phyloP scores from a whole-genome alignment of 2,797 vertebrate genomes.

The Gymnothorax reevesii region DNA sequence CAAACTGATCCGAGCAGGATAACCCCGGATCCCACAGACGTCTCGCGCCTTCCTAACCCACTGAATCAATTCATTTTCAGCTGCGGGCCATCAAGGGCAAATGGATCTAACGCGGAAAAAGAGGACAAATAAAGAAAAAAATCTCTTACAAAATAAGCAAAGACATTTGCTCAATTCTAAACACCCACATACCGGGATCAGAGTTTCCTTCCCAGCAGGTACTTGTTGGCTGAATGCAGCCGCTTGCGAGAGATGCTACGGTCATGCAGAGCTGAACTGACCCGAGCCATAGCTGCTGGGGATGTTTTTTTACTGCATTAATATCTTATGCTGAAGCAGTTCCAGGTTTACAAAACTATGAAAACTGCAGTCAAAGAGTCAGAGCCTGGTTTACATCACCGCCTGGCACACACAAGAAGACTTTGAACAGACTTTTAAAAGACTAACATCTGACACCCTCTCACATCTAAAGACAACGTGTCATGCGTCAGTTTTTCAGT shows the following conservation, averaged over 20 bases:
- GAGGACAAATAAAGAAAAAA: background rate
- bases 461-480: no score
- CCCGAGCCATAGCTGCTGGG: background rate
- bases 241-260: background rate
- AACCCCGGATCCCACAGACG: background rate
- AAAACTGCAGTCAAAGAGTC: background rate
- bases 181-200: background rate
- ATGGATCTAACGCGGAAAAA: no score
- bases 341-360: background rate
- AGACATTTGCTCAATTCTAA: background rate
- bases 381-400: background rate
- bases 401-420: no score
- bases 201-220: background rate
- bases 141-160: background rate
- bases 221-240: background rate
- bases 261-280: background rate
- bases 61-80: background rate
- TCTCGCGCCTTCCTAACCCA: background rate
- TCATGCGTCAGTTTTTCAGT: no score
- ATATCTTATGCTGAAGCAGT: background rate
- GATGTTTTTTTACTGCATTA: background rate
- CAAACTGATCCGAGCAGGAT: background rate
- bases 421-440: no score
- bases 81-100: background rate
- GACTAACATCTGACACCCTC: no score